phyloP scores from a whole-genome alignment of 2,113 vertebrate genomes.

The Eubucco bourcierii region DNA sequence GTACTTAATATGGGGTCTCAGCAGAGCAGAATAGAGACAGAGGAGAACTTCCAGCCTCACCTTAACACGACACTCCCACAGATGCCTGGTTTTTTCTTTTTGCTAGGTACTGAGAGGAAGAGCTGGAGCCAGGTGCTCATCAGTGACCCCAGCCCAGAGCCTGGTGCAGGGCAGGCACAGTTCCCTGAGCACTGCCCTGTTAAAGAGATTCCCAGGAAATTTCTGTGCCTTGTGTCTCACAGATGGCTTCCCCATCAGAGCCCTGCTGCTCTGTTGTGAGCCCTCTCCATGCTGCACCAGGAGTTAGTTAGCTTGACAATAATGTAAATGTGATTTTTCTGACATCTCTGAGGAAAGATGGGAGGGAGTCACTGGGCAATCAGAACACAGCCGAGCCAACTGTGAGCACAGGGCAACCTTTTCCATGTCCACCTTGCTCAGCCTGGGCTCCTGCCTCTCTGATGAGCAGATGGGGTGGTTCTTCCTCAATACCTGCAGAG shows the following conservation, averaged over 20 bases:
- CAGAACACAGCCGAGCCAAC: background rate
- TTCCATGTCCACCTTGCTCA: background rate
- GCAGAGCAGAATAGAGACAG: too few species aligned
- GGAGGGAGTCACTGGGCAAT: background rate
- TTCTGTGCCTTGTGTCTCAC: background rate
- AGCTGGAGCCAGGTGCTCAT: background rate
- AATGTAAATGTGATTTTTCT: conserved; percentile 12
- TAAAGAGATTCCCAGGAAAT: background rate
- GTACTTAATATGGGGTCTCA: too few species aligned
- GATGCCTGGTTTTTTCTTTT: background rate
- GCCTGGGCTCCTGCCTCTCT: background rate
- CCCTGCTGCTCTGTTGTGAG: background rate
- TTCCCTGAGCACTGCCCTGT: background rate
- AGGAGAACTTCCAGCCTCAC: too few species aligned
- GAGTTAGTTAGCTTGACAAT: conserved; percentile 23
- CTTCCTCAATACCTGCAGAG: background rate
- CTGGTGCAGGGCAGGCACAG: background rate
- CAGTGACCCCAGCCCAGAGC: background rate
- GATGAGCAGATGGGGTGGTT: fast-evolving
- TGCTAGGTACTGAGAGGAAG: fast-evolving
- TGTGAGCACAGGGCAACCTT: fast-evolving
- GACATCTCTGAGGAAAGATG: background rate
- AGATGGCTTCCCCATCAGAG: conserved; percentile 57
- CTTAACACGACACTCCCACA: background rate
- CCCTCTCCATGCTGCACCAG: background rate